Evolutionary conservation across 1,140 invertebrate genomes (phyloP).

Genomic region (Drosophila littoralis): DNA sequence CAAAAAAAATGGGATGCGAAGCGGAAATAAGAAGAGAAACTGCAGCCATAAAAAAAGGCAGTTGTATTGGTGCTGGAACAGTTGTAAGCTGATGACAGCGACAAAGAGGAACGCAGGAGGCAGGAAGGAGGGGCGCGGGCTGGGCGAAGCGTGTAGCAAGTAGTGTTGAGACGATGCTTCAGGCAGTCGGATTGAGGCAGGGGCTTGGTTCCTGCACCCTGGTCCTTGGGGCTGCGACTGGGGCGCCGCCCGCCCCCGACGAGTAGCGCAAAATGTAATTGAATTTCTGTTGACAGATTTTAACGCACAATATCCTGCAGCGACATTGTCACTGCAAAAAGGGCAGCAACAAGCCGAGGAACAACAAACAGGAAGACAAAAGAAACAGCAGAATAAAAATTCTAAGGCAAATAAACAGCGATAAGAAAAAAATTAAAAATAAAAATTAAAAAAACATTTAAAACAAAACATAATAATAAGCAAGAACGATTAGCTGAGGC

Average conservation of each 20-base stretch:
- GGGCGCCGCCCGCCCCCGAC: not conserved
- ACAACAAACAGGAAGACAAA: slow-evolving; percentile 15
- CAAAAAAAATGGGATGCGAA: not conserved
- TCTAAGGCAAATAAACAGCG: slow-evolving; percentile 5
- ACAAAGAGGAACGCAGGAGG: slow-evolving; percentile 14
- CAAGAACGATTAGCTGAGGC: not conserved
- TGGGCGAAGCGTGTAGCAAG: not conserved
- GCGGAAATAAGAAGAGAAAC: not conserved
- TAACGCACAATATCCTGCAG: slow-evolving; percentile 79
- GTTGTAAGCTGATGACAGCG: slow-evolving; percentile 35
- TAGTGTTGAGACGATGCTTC: slow-evolving; percentile 3
- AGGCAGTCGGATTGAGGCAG: not conserved
- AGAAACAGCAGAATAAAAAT: slow-evolving; percentile 14
- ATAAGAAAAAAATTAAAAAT: not conserved
- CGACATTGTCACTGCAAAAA: slow-evolving; percentile 60
- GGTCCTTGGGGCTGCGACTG: not conserved
- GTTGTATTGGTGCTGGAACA: slow-evolving; percentile 28
- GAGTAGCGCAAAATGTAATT: slow-evolving; percentile 65
- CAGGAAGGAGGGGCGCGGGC: not conserved
- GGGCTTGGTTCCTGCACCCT: not conserved
- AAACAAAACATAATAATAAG: slow-evolving; percentile 4
- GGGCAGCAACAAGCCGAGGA: slow-evolving; percentile 15
- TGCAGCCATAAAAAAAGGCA: slow-evolving; percentile 24
- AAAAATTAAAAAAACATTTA: not conserved
- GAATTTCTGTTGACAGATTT: slow-evolving; percentile 83